Evolutionary conservation across 2,113 vertebrate genomes (phyloP).

Genomic region (Coracopsis vasa): DNA sequence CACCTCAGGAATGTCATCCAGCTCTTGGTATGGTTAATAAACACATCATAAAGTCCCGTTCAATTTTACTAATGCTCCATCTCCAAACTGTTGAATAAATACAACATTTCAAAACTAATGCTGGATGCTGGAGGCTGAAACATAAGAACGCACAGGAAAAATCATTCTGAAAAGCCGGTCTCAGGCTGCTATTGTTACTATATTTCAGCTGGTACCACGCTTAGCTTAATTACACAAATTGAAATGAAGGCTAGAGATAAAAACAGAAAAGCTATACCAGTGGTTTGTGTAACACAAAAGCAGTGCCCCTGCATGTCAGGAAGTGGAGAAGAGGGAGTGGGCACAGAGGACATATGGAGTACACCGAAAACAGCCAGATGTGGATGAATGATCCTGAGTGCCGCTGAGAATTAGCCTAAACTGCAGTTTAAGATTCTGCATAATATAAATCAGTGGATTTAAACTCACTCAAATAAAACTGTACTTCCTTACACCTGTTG

Average conservation of each 20-base stretch:
- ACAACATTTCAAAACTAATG: neutral
- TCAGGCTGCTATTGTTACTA: neutral
- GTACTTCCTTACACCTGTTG: neutral
- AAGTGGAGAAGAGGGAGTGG: neutral
- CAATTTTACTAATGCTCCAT: neutral
- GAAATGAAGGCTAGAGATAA: neutral
- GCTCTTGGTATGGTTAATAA: neutral
- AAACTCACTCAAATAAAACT: neutral
- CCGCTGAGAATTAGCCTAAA: neutral
- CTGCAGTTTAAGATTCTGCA: neutral
- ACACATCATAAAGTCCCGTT: neutral
- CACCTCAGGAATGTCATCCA: neutral
- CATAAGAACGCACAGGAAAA: neutral
- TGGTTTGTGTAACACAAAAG: neutral
- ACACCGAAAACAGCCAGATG: neutral
- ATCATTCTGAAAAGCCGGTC: neutral
- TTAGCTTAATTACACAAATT: neutral
- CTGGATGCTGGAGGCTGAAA: neutral
- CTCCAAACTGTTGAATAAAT: neutral
- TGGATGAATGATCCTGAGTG: accelerated
- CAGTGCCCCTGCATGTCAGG: neutral
- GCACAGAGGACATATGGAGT: neutral
- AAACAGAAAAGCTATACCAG: neutral
- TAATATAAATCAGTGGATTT: neutral
- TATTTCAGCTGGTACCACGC: neutral